These are phyloP conservation scores for Leptopilina boulardi DNA, from an alignment of 1,140 invertebrate genomes.

Conservation along the genomic window DNA sequence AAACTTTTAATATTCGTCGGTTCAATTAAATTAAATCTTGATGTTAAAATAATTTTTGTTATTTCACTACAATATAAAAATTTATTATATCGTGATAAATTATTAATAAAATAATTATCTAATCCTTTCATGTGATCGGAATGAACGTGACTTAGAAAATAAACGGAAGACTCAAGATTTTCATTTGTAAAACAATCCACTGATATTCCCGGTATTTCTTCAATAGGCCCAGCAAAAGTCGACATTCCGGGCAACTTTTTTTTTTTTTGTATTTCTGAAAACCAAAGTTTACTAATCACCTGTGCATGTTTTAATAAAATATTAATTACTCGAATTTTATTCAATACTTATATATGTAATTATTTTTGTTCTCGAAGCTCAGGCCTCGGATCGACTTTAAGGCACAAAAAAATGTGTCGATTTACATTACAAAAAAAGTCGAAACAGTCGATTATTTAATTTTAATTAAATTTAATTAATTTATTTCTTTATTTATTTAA, in stretches of 20 bases:
- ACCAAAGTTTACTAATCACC: conserved; percentile 58
- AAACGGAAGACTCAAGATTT: conserved; percentile 77
- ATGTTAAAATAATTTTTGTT: conserved; percentile 64
- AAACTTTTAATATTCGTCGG: conserved; percentile 64
- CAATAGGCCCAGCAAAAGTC: conserved; percentile 79
- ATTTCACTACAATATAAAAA: conserved; percentile 68
- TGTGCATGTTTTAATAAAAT: conserved; percentile 34
- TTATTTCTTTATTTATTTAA: too few relatives aligned
- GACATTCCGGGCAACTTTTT: conserved; percentile 72
- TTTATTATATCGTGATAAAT: conserved; percentile 51
- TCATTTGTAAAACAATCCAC: conserved; percentile 79
- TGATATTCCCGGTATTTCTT: conserved; percentile 80
- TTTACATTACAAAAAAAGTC: too few relatives aligned
- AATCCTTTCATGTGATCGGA: conserved; percentile 82
- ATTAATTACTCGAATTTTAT: background rate
- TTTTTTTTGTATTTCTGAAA: conserved; percentile 58
- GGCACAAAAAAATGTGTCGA: too few relatives aligned
- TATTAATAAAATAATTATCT: conserved; percentile 56
- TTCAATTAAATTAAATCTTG: conserved; percentile 42
- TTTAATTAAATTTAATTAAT: too few relatives aligned
- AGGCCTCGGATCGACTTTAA: too few relatives aligned
- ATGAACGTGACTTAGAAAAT: conserved; percentile 83
- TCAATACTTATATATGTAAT: too few relatives aligned
- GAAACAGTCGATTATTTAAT: too few relatives aligned
- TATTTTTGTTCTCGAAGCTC: too few relatives aligned